Conservation (phyloP, 2,797 vertebrate genomes). For the Scarus forsteni region DNA sequence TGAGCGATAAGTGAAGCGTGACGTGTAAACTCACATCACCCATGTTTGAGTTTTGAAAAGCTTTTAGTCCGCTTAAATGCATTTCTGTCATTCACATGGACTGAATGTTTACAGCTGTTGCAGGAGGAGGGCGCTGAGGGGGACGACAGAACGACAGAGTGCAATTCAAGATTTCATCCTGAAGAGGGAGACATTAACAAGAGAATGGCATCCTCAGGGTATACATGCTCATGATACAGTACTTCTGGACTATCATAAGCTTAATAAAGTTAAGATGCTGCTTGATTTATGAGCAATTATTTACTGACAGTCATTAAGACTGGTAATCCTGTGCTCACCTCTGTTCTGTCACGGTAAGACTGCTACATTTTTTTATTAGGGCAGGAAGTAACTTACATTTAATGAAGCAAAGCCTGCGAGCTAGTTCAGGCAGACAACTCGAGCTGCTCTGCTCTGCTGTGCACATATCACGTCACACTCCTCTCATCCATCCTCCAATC, state of each 20-base stretch:
- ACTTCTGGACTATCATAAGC: background rate
- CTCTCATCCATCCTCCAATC: no score
- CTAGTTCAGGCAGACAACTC: no score
- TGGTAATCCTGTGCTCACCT: background rate
- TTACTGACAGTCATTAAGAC: background rate
- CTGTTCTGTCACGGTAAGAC: conserved; percentile 1
- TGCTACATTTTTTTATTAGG: background rate
- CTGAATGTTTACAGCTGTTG: conserved; percentile 19
- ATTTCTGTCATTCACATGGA: background rate
- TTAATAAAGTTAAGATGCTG: background rate
- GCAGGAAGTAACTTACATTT: no score
- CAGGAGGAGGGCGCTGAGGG: conserved; percentile 55
- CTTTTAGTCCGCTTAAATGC: background rate
- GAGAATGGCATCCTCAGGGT: conserved; percentile 78
- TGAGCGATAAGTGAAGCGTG: background rate
- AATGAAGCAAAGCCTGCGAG: no score
- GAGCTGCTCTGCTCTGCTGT: no score
- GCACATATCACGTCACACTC: no score
- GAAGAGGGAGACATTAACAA: conserved; percentile 71
- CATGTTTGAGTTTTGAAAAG: background rate
- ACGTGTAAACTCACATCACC: background rate
- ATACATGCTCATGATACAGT: conserved; percentile 40
- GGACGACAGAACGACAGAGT: conserved; percentile 28
- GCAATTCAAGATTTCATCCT: conserved; percentile 59
- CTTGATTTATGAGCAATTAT: background rate